Conservation (phyloP, 2,113 vertebrate genomes). For the Rhipidura dahli region DNA sequence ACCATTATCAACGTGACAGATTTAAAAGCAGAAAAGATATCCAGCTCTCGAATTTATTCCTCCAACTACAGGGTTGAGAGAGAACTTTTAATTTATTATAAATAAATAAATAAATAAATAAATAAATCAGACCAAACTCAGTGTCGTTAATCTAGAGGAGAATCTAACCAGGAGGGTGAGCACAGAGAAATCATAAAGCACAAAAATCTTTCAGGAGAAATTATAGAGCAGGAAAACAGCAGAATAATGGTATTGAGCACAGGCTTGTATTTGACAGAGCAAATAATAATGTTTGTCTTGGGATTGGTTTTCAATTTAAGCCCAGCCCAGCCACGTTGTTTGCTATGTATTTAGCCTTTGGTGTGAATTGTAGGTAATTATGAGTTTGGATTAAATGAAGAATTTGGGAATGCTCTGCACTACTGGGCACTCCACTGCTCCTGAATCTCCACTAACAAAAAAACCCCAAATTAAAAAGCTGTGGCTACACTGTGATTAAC, state of each 20-base stretch:
- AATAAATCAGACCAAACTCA: neutral
- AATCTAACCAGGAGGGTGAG: neutral
- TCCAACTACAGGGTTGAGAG: neutral
- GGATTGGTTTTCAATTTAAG: conserved; percentile 16
- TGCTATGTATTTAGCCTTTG: neutral
- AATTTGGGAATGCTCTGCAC: neutral
- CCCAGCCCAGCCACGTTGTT: neutral
- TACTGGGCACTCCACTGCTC: neutral
- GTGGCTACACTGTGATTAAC: neutral
- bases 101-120: neutral
- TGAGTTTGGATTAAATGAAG: neutral
- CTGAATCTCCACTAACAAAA: neutral
- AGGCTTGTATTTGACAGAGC: conserved; percentile 2
- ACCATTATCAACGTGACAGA: neutral
- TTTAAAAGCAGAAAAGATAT: neutral
- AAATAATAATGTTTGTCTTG: conserved; percentile 30
- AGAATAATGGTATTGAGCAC: neutral
- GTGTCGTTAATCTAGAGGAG: neutral
- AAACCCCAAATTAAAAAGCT: neutral
- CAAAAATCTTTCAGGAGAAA: conserved; percentile 20
- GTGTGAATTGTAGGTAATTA: neutral
- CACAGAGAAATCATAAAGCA: neutral
- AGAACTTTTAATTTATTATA: neutral
- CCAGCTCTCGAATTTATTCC: neutral
- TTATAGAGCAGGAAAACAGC: neutral